Conservation (phyloP, 2,113 vertebrate species). For the Ailuropoda melanoleuca region DNA sequence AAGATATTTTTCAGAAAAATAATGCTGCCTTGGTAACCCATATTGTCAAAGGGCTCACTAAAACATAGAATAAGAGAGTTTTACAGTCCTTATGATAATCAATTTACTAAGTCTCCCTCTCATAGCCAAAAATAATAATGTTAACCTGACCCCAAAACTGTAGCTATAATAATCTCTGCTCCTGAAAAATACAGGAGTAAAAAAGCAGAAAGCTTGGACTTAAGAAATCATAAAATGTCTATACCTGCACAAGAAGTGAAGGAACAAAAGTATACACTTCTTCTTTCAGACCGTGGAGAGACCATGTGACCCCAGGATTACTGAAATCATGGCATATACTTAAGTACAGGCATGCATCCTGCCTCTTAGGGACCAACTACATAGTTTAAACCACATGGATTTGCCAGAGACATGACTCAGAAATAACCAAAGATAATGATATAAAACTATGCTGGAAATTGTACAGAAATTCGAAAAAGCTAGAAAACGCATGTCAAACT, state of each 20-base stretch:
- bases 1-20: conserved; percentile 21
- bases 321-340: not conserved
- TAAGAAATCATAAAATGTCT: not conserved
- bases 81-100: not conserved
- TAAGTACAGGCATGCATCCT: not conserved
- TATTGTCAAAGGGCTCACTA: not conserved
- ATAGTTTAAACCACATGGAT: not conserved
- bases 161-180: not conserved
- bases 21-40: not conserved
- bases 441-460: not conserved
- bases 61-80: not conserved
- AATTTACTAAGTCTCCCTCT: not conserved
- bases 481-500: not conserved
- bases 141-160: not conserved
- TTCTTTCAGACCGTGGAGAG: not conserved
- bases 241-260: not conserved
- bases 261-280: not conserved
- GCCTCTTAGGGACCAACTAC: not conserved
- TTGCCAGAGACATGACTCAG: not conserved
- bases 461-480: not conserved
- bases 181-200: not conserved
- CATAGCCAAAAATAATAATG: not conserved
- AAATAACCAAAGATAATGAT: not conserved
- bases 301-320: not conserved
- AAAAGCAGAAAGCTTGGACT: not conserved